phyloP scores from a whole-genome alignment of 2,888 invertebrate species.

The Eustalomyia histrio region DNA sequence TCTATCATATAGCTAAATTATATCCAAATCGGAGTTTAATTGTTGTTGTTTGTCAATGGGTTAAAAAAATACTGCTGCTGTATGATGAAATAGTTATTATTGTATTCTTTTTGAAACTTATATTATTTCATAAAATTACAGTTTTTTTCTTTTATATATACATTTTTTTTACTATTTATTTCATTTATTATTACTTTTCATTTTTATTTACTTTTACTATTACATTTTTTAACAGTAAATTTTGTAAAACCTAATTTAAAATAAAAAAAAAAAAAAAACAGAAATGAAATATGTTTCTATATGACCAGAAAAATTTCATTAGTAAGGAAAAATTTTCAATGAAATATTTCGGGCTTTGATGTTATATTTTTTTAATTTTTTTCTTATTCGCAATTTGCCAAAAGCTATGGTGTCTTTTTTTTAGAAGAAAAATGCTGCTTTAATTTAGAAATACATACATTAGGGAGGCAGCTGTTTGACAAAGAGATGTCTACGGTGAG shows the following conservation, averaged over 20 bases:
- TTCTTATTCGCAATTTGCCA: neutral
- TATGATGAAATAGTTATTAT: neutral
- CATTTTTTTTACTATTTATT: neutral
- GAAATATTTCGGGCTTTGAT: slow-evolving; percentile 6
- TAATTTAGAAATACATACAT: neutral
- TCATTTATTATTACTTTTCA: neutral
- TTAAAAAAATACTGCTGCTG: too few relatives aligned
- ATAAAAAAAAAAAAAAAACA: neutral
- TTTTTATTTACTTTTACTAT: neutral
- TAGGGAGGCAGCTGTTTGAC: too few relatives aligned
- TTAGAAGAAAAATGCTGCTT: neutral
- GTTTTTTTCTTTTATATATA: neutral
- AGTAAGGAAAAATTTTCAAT: neutral
- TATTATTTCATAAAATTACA: neutral
- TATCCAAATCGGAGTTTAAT: too few relatives aligned
- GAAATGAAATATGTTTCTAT: neutral
- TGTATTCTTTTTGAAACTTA: neutral
- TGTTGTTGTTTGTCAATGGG: too few relatives aligned
- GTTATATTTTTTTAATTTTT: neutral
- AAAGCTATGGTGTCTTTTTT: neutral
- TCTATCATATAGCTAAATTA: too few relatives aligned
- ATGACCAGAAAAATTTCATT: neutral
- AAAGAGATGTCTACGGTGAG: too few relatives aligned
- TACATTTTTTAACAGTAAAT: neutral
- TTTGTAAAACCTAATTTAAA: neutral